phyloP scores from a whole-genome alignment of 2,888 invertebrate species.

The Plagodis pulveraria region DNA sequence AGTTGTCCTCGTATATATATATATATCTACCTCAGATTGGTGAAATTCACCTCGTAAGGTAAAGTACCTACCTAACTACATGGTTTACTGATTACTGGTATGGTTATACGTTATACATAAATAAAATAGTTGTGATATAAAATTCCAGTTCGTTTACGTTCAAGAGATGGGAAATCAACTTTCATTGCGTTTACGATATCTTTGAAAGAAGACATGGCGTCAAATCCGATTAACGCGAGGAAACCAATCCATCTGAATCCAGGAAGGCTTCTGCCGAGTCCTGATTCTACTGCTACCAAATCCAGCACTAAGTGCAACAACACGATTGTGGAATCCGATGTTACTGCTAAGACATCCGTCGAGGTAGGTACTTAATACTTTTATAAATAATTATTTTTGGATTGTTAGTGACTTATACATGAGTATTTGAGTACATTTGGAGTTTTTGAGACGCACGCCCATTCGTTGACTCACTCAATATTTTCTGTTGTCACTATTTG shows the following conservation, averaged over 20 bases:
- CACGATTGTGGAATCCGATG: conserved; percentile 67
- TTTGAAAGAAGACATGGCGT: conserved; percentile 56
- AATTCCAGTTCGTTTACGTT: conserved; percentile 59
- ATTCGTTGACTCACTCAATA: too few relatives aligned
- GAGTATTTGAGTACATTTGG: too few relatives aligned
- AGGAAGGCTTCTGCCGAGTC: conserved; percentile 54
- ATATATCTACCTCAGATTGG: too few relatives aligned
- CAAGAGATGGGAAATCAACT: conserved; percentile 54
- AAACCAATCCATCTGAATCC: conserved; percentile 56
- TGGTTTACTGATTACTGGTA: neutral
- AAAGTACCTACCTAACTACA: neutral
- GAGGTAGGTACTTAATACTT: conserved; percentile 49
- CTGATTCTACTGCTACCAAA: conserved; percentile 46
- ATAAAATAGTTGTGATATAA: neutral
- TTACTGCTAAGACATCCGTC: conserved; percentile 65
- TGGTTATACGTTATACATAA: neutral
- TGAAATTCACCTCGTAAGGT: too few relatives aligned
- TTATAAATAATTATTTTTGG: too few relatives aligned
- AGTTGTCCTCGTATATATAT: too few relatives aligned
- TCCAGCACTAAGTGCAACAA: conserved; percentile 59
- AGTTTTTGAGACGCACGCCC: too few relatives aligned
- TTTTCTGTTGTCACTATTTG: too few relatives aligned
- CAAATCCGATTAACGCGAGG: conserved; percentile 62
- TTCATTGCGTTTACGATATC: conserved; percentile 77
- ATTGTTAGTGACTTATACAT: too few relatives aligned